Percentiles rank a stretch among this genome's conserved stretches.
Conservation (phyloP, 2,888 invertebrate species). For the Hypena proboscidalis region DNA sequence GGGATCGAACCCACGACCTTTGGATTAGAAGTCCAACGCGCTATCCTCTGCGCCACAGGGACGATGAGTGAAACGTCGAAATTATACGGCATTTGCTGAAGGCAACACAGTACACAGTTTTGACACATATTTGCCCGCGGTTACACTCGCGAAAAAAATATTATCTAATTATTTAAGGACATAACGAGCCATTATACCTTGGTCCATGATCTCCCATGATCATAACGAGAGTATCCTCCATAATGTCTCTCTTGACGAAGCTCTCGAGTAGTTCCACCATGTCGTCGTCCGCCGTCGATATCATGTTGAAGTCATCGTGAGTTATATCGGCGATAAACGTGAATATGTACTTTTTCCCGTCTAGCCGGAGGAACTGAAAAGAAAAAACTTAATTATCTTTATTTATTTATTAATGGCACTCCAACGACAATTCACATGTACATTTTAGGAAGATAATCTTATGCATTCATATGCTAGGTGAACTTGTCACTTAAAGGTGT, state of each 20-base stretch:
- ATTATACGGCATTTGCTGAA: background rate
- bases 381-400: slow-evolving; percentile 1
- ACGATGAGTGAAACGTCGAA: background rate
- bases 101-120: no score
- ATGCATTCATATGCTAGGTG: no score
- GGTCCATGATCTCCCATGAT: slow-evolving; percentile 98
- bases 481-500: no score
- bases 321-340: slow-evolving; percentile 96
- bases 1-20: slow-evolving; percentile 25
- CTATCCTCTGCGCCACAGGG: slow-evolving; percentile 12
- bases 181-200: no score
- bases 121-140: no score
- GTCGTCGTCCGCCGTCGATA: slow-evolving; percentile 92
- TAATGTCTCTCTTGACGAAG: slow-evolving; percentile 85
- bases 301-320: slow-evolving; percentile 93
- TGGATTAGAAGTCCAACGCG: slow-evolving; percentile 23
- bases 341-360: slow-evolving; percentile 90
- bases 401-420: no score
- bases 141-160: no score
- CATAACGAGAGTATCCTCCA: slow-evolving; percentile 93
- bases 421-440: no score
- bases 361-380: slow-evolving; percentile 60
- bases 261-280: slow-evolving; percentile 87
- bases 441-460: no score
- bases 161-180: no score